phyloP scores from a whole-genome alignment of 2,797 vertebrate genomes.

The Leptoclinus maculatus region DNA sequence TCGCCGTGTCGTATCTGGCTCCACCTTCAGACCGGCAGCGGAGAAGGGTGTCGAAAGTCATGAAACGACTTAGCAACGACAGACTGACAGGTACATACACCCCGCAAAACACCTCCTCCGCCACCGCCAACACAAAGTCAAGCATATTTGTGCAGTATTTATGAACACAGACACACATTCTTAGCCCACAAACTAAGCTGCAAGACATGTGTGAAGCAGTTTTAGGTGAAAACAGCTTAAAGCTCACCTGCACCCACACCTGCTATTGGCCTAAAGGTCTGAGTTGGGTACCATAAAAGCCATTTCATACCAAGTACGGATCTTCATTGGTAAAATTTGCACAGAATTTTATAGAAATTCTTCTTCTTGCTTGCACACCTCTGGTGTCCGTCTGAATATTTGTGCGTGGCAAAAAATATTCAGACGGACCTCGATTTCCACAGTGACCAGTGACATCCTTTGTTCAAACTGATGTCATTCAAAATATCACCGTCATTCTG shows the following conservation, averaged over 20 bases:
- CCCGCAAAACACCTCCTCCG: conserved; percentile 60
- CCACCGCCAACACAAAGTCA: conserved; percentile 58
- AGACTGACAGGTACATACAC: conserved; percentile 68
- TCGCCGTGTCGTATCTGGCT: conserved; percentile 35
- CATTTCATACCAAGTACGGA: background rate
- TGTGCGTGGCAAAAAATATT: background rate
- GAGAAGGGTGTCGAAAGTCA: conserved; percentile 72
- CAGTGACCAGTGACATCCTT: background rate
- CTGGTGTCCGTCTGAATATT: background rate
- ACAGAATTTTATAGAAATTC: background rate
- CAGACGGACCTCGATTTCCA: background rate
- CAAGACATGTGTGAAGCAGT: conserved; percentile 35
- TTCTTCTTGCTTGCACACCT: background rate
- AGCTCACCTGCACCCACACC: conserved; percentile 23
- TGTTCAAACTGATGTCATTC: background rate
- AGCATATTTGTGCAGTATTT: conserved; percentile 39
- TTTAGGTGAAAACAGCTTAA: conserved; percentile 18
- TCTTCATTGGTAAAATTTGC: background rate
- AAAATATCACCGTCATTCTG: background rate
- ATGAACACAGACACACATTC: conserved; percentile 25
- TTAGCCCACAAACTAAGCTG: conserved; percentile 23
- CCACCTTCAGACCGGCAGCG: conserved; percentile 75
- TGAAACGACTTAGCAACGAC: conserved; percentile 70
- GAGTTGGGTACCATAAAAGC: background rate
- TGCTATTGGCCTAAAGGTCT: background rate